Base-by-base conservation (phyloP, 2,113 vertebrate genomes). In the Phylloscopus trochilus region DNA sequence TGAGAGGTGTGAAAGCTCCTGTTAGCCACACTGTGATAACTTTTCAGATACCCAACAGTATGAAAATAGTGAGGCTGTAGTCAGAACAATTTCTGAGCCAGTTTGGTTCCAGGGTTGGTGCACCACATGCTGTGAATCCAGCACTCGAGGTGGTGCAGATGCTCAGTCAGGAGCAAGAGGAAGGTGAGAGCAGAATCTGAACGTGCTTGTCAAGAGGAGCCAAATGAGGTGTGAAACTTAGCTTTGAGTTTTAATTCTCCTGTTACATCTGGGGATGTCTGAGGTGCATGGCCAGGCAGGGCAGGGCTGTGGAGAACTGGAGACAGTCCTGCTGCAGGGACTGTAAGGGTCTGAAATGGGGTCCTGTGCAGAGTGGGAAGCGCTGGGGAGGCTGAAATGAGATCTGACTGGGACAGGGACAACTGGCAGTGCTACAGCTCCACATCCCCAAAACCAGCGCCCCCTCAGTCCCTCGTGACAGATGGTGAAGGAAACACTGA, bases 261-360 rank as follows among this genome's bases (percentile, higher is more conserved):
- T 64, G 8, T 43, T 68, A 6, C 7, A 5, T 18, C 51, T 27
- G 33, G 27, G 16, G 31, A 67, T 33, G 43, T 28, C 37, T 74
- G 64, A 52, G 15, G 23, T 43, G 14, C 30, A 3, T 16, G 51
- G 22, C 26, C 3, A 7, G 66, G 43, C 23, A 47, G 58, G 12
- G 30, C 6, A 88, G 33, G 51, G 49, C 43, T 52, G 51, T 16
- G 20, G 11, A 21, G 15, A 69, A 2, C 33, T 73, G 63, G 39
- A 66, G 27, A 31, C 5, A 10, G 33, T 23, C 15, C 27, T 41
- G 37, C 52, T 89, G 28, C 26, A 76, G 49, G 21, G 33, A 10
- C 13, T 7, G 0, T 22, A 0, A 10, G 31, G 30, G 18, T 3
- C 35, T 70, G 37, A 39, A 15, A 5, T 3, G 19, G 33, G 6